Conservation (phyloP, 2,113 vertebrate genomes). For the Lepidothrix coronata region DNA sequence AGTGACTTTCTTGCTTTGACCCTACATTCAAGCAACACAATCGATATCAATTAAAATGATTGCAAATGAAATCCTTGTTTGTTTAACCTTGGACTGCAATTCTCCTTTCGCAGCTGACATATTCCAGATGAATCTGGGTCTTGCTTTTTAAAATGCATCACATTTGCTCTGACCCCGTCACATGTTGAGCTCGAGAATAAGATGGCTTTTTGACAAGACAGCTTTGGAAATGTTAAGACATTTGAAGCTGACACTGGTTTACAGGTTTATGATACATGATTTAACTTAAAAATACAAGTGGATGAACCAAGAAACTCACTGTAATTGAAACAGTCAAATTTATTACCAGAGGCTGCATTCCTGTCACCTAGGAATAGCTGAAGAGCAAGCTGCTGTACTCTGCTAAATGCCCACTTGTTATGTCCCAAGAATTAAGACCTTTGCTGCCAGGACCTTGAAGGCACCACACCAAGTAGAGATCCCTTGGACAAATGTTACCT, state of each 20-base stretch:
- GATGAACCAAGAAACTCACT: constrained; percentile 14
- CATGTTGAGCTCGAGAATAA: not conserved
- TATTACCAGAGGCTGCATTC: not conserved
- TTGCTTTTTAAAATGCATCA: constrained; percentile 14
- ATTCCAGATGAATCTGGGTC: constrained; percentile 25
- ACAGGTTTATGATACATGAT: constrained; percentile 9
- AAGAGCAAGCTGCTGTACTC: not conserved
- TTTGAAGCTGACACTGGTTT: constrained; percentile 14
- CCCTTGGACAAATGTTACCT: not conserved
- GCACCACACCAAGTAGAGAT: not conserved
- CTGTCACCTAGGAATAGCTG: constrained; percentile 14
- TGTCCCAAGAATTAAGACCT: not conserved
- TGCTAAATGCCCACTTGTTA: not conserved
- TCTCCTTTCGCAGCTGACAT: constrained; percentile 19
- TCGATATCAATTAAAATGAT: constrained; percentile 62
- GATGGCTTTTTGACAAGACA: constrained; percentile 42
- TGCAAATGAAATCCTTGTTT: constrained; percentile 55
- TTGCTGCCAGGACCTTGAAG: not conserved
- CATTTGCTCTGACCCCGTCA: constrained; percentile 25
- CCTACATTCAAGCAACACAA: not conserved
- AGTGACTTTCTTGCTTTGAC: not conserved
- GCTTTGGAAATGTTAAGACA: constrained; percentile 34
- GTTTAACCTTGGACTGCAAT: constrained; percentile 56
- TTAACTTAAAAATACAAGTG: constrained; percentile 40
- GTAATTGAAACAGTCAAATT: constrained; percentile 44